A percentile compares a stretch with the other conserved stretches of the same genome.
phyloP scores from a whole-genome alignment of 2,113 vertebrate species.

The Mesitornis unicolor region DNA sequence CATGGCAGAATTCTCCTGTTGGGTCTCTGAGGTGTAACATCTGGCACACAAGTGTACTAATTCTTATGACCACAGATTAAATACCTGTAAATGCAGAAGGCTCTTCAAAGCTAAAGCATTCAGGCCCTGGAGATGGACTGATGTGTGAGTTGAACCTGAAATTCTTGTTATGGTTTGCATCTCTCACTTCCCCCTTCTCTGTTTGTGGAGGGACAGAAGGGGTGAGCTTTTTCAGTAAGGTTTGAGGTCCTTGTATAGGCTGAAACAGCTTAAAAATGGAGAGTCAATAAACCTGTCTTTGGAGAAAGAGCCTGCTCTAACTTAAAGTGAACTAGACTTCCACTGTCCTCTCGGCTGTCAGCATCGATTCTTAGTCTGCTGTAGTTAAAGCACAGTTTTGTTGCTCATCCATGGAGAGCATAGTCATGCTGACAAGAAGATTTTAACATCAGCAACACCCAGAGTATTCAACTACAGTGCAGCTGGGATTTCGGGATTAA shows the following conservation, averaged over 20 bases:
- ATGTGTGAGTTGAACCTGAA: not conserved
- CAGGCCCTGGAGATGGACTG: fast-evolving
- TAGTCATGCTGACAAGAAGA: not conserved
- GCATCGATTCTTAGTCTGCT: not conserved
- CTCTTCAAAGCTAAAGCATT: not conserved
- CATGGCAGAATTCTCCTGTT: fast-evolving
- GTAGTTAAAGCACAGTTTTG: not conserved
- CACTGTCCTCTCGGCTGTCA: not conserved
- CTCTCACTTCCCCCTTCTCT: not conserved
- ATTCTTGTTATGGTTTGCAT: not conserved
- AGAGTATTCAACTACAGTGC: not conserved
- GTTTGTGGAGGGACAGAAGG: not conserved
- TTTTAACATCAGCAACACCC: not conserved
- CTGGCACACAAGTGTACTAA: not conserved
- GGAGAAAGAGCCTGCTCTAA: not conserved
- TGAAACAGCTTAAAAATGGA: not conserved
- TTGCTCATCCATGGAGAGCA: not conserved
- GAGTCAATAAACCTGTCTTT: not conserved
- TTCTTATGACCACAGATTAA: not conserved
- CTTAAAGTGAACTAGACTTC: not conserved
- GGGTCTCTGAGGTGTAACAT: fast-evolving
- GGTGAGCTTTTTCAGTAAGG: not conserved
- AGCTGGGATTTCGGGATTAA: not conserved
- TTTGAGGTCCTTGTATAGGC: not conserved
- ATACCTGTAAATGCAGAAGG: not conserved